phyloP scores from a whole-genome alignment of 2,797 vertebrate species.

The Heterohyrax brucei region DNA sequence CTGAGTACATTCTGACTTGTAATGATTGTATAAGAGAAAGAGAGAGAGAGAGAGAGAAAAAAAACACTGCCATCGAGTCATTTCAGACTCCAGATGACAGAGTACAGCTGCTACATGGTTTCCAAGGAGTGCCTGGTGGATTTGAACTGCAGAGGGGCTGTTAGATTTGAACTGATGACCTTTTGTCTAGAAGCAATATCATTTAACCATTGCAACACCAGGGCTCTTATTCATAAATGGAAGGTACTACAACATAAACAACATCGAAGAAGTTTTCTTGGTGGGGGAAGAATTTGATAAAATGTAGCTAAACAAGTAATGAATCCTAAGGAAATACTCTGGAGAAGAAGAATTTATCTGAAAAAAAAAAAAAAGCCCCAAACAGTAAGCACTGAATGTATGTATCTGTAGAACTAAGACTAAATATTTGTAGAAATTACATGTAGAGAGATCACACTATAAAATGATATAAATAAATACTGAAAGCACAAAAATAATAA shows the following conservation, averaged over 20 bases:
- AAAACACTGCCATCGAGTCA: no score
- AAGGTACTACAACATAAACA: not conserved
- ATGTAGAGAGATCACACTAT: not conserved
- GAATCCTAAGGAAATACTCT: not conserved
- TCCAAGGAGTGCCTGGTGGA: no score
- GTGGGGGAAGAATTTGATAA: not conserved
- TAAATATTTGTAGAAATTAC: not conserved
- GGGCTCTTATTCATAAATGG: not conserved
- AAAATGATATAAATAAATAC: not conserved
- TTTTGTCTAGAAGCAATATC: no score
- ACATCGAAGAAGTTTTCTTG: not conserved
- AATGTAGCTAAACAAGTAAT: not conserved
- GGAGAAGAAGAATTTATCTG: not conserved
- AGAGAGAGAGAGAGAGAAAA: not conserved
- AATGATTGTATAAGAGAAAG: no score
- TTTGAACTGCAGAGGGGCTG: no score
- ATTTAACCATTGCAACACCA: no score
- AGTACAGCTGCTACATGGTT: no score
- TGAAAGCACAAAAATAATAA: not conserved
- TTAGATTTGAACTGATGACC: no score
- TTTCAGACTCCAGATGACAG: no score
- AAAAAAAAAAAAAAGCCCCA: not conserved
- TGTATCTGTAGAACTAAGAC: not conserved
- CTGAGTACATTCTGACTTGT: no score
- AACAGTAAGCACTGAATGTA: not conserved